These are phyloP conservation scores for Sebastes itinus DNA, from an alignment of 2,797 vertebrate species.

Conservation along the genomic window DNA sequence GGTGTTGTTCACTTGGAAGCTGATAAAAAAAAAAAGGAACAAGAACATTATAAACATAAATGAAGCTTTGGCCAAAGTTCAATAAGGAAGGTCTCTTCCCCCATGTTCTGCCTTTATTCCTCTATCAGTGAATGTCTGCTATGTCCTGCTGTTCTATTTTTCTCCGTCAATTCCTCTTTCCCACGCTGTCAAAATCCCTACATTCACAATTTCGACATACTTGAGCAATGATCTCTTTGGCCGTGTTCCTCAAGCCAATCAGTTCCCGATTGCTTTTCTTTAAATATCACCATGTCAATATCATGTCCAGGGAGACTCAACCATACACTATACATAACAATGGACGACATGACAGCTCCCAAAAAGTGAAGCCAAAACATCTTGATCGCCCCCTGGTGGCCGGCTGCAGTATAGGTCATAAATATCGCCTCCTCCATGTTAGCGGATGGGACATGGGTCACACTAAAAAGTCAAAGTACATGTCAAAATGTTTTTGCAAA, in stretches of 20 bases:
- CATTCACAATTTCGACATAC: neutral
- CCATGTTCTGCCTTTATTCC: neutral
- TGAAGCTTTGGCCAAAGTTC: neutral
- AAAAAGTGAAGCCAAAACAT: no score
- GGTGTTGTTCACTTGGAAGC: slow-evolving; percentile 92
- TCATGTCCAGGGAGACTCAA: neutral
- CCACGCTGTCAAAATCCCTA: neutral
- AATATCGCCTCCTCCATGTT: no score
- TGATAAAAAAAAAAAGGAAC: slow-evolving; percentile 43
- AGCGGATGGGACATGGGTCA: no score
- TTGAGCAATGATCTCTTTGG: neutral
- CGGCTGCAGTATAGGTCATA: no score
- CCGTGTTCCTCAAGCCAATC: neutral
- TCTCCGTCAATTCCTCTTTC: neutral
- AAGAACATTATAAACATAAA: neutral
- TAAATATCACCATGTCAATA: neutral
- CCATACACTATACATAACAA: neutral
- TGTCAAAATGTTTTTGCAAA: no score
- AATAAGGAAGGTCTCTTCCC: neutral
- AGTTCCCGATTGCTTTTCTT: neutral
- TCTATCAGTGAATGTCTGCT: neutral
- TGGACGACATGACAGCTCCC: no score
- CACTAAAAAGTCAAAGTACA: no score
- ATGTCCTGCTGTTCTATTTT: neutral
- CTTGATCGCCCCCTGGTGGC: no score